Conservation (phyloP, 1,140 invertebrate genomes). For the Oedothorax gibbosus region DNA sequence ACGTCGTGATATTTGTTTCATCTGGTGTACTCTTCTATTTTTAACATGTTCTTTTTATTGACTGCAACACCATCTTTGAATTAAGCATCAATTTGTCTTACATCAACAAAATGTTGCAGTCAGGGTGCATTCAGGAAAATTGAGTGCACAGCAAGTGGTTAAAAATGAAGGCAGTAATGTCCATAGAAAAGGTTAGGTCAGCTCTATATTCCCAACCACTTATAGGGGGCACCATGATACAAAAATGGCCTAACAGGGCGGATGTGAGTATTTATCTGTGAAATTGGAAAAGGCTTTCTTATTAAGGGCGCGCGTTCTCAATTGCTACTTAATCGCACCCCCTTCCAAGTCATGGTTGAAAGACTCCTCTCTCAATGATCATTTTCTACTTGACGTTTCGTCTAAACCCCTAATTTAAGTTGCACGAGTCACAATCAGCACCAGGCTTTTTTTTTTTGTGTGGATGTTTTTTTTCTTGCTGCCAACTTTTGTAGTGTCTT, state of each 20-base stretch:
- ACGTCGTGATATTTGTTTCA: too few species aligned
- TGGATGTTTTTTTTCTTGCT: slow-evolving; percentile 5
- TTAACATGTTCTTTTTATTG: too few species aligned
- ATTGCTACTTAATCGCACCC: slow-evolving; percentile 52
- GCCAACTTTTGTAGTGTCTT: not conserved
- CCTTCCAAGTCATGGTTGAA: slow-evolving; percentile 41
- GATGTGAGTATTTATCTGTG: slow-evolving; percentile 52
- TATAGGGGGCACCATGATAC: not conserved
- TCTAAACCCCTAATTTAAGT: slow-evolving; percentile 45
- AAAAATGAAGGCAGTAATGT: slow-evolving; percentile 15
- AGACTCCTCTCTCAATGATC: slow-evolving; percentile 51
- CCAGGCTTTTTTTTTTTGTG: too few species aligned
- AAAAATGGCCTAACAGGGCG: slow-evolving; percentile 37
- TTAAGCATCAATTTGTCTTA: too few species aligned
- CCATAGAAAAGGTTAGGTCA: too few species aligned
- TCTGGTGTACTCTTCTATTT: too few species aligned
- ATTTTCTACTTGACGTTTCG: slow-evolving; percentile 56
- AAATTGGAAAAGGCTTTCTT: slow-evolving; percentile 48
- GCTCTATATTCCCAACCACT: too few species aligned
- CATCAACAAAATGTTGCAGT: too few species aligned
- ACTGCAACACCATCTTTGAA: too few species aligned
- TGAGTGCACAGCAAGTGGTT: not conserved
- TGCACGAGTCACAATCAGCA: slow-evolving; percentile 50
- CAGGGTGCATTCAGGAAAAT: not conserved
- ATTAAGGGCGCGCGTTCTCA: slow-evolving; percentile 55